A percentile compares a stretch with the other conserved stretches of the same genome.
phyloP scores from a whole-genome alignment of 2,888 invertebrate species.

The Erebia ligea region DNA sequence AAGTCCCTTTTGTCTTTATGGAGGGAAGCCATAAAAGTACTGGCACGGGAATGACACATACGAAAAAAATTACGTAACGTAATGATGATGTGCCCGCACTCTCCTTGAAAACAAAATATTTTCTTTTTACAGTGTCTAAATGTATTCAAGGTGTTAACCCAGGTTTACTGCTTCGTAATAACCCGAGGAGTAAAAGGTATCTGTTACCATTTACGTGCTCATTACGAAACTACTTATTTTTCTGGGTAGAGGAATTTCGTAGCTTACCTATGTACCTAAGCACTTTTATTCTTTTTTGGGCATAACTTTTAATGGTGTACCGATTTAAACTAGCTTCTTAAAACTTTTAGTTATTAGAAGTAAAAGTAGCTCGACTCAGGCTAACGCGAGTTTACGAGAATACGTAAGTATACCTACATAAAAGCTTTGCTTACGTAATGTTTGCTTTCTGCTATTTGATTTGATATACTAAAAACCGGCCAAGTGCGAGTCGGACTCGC shows the following conservation, averaged over 20 bases:
- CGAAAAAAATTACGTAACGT: constrained; percentile 80
- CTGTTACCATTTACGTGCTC: constrained; percentile 38
- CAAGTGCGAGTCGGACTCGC: not conserved
- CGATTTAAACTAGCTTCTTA: constrained; percentile 43
- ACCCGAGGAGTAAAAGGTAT: constrained; percentile 31
- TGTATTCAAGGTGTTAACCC: constrained; percentile 61
- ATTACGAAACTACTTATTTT: constrained; percentile 45
- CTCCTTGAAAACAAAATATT: constrained; percentile 78
- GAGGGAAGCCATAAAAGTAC: constrained; percentile 81
- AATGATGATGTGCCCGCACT: constrained; percentile 82
- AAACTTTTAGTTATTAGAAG: constrained; percentile 41
- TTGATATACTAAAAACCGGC: not conserved
- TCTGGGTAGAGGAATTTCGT: constrained; percentile 35
- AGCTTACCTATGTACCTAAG: constrained; percentile 23
- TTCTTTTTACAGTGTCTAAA: constrained; percentile 76
- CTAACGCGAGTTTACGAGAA: constrained; percentile 37
- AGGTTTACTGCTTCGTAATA: constrained; percentile 58
- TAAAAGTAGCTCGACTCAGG: constrained; percentile 37
- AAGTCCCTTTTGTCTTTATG: constrained; percentile 84
- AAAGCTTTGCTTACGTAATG: constrained; percentile 33
- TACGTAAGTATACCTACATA: constrained; percentile 3
- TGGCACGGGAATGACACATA: constrained; percentile 79
- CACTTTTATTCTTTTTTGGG: constrained; percentile 41
- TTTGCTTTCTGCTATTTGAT: not conserved
- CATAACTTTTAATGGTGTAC: constrained; percentile 44